Conservation (phyloP, 2,797 vertebrate genomes). For the Pygocentrus nattereri region DNA sequence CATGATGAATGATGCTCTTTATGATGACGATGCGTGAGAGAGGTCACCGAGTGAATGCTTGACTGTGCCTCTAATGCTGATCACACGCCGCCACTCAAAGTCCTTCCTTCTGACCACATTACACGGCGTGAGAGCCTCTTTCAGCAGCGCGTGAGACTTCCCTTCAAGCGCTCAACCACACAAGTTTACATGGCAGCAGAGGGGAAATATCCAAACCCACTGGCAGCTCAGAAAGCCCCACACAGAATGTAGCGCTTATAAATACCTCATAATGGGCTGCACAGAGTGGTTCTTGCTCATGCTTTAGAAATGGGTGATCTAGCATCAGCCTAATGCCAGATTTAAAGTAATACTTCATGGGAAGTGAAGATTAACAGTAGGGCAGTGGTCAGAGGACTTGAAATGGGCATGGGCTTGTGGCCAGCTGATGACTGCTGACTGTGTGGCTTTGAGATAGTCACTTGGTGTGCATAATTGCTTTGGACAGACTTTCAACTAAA, state of each 20-base stretch:
- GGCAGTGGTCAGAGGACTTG: neutral
- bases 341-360: neutral
- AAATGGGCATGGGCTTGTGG: neutral
- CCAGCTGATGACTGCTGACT: too few relatives aligned
- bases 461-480: too few relatives aligned
- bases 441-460: too few relatives aligned
- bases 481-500: too few relatives aligned
- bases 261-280: neutral
- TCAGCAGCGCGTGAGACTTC: neutral
- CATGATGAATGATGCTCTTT: neutral
- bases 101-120: neutral
- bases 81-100: neutral
- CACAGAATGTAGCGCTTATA: neutral
- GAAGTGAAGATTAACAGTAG: neutral
- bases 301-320: neutral
- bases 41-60: neutral
- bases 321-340: neutral
- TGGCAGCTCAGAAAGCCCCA: neutral
- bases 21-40: neutral
- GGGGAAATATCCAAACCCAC: neutral
- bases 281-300: neutral
- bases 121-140: neutral
- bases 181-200: neutral
- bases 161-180: neutral
- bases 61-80: neutral